These are phyloP conservation scores for Echiichthys vipera DNA, from an alignment of 2,797 vertebrate species.

Conservation along the genomic window DNA sequence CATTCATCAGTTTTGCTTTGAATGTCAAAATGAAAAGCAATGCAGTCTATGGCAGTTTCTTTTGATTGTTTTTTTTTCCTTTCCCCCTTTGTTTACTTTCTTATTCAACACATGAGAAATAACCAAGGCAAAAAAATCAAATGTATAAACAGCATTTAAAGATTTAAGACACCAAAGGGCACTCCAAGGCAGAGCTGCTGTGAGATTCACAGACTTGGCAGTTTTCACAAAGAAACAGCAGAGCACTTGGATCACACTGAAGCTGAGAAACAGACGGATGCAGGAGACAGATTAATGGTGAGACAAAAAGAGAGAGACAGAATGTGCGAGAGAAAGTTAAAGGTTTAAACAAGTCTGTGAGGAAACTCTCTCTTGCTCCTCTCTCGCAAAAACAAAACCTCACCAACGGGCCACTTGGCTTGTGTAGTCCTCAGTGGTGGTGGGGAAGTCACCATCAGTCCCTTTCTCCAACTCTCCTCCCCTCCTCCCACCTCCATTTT, in stretches of 20 bases:
- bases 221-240: slow-evolving; percentile 74
- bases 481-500: slow-evolving; percentile 63
- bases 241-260: slow-evolving; percentile 74
- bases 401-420: slow-evolving; percentile 97
- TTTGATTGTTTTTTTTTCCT: slow-evolving; percentile 25
- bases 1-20: slow-evolving; percentile 51
- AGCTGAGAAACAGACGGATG: slow-evolving; percentile 73
- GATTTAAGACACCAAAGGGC: slow-evolving; percentile 83
- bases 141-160: slow-evolving; percentile 69
- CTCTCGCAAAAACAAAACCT: slow-evolving; percentile 62
- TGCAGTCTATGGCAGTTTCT: slow-evolving; percentile 45
- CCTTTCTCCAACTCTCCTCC: slow-evolving; percentile 58
- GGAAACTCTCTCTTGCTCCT: slow-evolving; percentile 46
- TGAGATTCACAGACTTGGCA: slow-evolving; percentile 74
- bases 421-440: slow-evolving; percentile 96
- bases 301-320: slow-evolving; percentile 56
- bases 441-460: slow-evolving; percentile 69
- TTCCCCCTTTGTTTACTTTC: slow-evolving; percentile 37
- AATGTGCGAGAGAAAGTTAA: slow-evolving; percentile 48
- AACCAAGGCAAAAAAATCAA: slow-evolving; percentile 64
- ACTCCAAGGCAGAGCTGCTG: slow-evolving; percentile 79
- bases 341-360: slow-evolving; percentile 51
- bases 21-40: slow-evolving; percentile 57
- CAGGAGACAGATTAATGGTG: slow-evolving; percentile 62
- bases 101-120: slow-evolving; percentile 58